A percentile compares a stretch with the other conserved stretches of the same genome.
Evolutionary conservation across 2,888 invertebrate genomes (phyloP).

Genomic region (Chymomyza amoena): DNA sequence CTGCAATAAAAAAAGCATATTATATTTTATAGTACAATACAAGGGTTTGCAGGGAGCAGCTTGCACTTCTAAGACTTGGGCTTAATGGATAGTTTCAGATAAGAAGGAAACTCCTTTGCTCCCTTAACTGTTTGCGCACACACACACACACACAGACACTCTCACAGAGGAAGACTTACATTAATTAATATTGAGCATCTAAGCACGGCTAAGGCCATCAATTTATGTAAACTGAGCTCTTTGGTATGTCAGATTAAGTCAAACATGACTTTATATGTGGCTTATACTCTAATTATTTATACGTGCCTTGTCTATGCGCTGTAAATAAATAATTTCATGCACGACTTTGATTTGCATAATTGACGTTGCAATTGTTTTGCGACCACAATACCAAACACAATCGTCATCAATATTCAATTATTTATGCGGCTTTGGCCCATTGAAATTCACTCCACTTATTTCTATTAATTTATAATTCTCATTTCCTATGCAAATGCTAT

Average conservation of each 20-base stretch:
- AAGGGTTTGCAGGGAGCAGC: too few relatives aligned
- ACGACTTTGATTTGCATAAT: conserved; percentile 40
- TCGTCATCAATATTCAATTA: conserved; percentile 39
- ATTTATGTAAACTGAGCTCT: not conserved
- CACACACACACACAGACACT: not conserved
- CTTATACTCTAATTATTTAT: not conserved
- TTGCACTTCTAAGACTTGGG: conserved; percentile 2
- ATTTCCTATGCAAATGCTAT: not conserved
- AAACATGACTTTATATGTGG: not conserved
- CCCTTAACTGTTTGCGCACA: not conserved
- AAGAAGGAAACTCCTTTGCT: not conserved
- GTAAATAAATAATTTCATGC: not conserved
- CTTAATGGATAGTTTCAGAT: not conserved
- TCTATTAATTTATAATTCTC: not conserved
- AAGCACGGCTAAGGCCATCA: too few relatives aligned
- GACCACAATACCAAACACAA: conserved; percentile 18
- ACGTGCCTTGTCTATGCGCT: not conserved
- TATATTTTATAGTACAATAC: not conserved
- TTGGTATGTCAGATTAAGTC: not conserved
- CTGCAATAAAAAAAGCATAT: conserved; percentile 49
- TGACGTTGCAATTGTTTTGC: conserved; percentile 33
- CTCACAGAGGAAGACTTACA: not conserved
- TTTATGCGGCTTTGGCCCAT: not conserved
- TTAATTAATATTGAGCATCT: not conserved
- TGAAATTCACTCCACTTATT: not conserved